phyloP scores from a whole-genome alignment of 1,140 invertebrate species.

The Aphis craccivora region DNA sequence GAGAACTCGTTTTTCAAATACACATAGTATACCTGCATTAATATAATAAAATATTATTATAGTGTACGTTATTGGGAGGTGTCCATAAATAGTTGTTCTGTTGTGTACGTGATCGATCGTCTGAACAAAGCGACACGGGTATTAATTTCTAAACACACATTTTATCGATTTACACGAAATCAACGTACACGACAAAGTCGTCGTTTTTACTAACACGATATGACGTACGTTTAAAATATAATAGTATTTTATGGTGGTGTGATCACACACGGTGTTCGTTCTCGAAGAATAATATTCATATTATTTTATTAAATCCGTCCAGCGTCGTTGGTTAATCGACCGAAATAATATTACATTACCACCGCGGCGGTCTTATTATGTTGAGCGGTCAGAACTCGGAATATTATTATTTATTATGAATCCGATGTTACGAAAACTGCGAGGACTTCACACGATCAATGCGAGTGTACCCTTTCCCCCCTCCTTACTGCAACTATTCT shows the following conservation, averaged over 20 bases:
- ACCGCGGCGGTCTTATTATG: not conserved
- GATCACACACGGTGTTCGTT: not conserved
- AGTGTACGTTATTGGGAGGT: constrained; percentile 36
- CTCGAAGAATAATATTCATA: not conserved
- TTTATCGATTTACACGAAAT: constrained; percentile 18
- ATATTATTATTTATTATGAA: not conserved
- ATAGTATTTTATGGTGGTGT: not conserved
- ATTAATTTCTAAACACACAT: not conserved
- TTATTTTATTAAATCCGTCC: not conserved
- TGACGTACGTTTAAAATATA: not conserved
- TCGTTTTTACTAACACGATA: not conserved
- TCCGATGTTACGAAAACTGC: not conserved
- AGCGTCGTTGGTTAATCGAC: not conserved
- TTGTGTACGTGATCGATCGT: constrained; percentile 21
- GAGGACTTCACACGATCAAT: not conserved
- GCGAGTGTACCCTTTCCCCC: not conserved
- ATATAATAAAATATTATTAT: constrained; percentile 22
- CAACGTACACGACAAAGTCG: not conserved
- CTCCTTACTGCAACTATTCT: not conserved
- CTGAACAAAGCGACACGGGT: not conserved
- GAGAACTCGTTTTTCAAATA: constrained; percentile 25
- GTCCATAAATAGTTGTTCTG: constrained; percentile 33
- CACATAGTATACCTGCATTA: not conserved
- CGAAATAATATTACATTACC: constrained; percentile 9
- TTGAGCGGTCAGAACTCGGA: not conserved